These are phyloP conservation scores for Vimba vimba DNA, from an alignment of 2,113 vertebrate genomes.

Conservation along the genomic window DNA sequence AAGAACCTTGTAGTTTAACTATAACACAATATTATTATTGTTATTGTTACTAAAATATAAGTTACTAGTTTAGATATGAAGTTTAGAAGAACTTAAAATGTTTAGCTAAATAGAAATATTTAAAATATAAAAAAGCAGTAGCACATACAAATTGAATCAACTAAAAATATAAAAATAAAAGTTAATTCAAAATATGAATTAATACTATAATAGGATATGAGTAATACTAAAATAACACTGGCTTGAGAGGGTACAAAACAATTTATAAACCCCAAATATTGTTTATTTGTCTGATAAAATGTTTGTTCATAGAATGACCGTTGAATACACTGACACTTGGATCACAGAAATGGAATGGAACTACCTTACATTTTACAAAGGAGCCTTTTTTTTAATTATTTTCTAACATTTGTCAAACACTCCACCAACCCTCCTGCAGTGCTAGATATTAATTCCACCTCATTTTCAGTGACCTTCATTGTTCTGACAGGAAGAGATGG, in stretches of 20 bases:
- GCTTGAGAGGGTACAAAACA: not conserved
- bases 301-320: not conserved
- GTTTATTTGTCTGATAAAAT: not conserved
- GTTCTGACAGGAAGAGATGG: slow-evolving; percentile 46
- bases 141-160: not conserved
- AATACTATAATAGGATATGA: not conserved
- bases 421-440: not conserved
- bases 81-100: not conserved
- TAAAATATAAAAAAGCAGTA: not conserved
- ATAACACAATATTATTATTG: not conserved
- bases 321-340: not conserved
- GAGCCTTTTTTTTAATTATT: not conserved
- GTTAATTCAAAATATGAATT: not conserved
- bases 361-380: not conserved
- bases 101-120: not conserved
- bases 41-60: not conserved
- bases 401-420: not conserved
- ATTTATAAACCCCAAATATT: not conserved
- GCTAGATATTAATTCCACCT: slow-evolving; percentile 41
- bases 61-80: not conserved
- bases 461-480: slow-evolving; percentile 52
- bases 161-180: no score
- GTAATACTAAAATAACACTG: not conserved
- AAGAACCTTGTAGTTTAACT: not conserved
- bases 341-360: not conserved